Conservation (phyloP, 2,113 vertebrate species). For the Urocolius indicus region DNA sequence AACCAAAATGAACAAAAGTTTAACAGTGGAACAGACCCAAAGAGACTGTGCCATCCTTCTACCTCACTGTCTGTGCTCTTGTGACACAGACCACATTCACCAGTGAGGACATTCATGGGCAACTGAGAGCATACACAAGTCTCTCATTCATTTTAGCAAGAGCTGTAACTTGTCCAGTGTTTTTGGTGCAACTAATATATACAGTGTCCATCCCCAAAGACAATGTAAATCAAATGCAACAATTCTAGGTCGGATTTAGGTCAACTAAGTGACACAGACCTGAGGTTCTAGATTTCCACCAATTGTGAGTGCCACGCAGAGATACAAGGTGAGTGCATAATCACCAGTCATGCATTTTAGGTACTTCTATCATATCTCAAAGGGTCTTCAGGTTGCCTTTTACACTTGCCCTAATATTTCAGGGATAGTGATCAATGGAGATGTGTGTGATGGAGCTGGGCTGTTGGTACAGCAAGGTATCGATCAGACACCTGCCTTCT, state of each 20-base stretch:
- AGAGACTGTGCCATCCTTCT: not conserved
- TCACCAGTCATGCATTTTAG: not conserved
- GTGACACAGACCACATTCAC: not conserved
- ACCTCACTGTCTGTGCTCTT: no score
- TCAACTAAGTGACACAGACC: rapidly evolving
- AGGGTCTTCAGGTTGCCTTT: not conserved
- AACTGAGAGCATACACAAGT: not conserved
- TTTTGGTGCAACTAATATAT: not conserved
- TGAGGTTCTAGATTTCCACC: not conserved
- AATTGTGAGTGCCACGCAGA: not conserved
- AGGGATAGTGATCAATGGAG: not conserved
- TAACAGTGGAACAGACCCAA: not conserved
- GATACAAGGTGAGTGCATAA: not conserved
- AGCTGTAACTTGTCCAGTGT: not conserved
- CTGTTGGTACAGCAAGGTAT: rapidly evolving
- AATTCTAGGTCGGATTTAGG: not conserved
- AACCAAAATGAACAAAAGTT: not conserved
- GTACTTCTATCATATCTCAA: not conserved
- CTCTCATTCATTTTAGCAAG: not conserved
- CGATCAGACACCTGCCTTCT: not conserved
- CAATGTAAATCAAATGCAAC: not conserved
- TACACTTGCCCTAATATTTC: not conserved
- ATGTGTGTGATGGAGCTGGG: not conserved
- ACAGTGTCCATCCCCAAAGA: not conserved
- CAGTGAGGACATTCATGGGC: not conserved